Base-by-base conservation (phyloP, 2,113 vertebrate genomes). In the Chaetura pelagica region DNA sequence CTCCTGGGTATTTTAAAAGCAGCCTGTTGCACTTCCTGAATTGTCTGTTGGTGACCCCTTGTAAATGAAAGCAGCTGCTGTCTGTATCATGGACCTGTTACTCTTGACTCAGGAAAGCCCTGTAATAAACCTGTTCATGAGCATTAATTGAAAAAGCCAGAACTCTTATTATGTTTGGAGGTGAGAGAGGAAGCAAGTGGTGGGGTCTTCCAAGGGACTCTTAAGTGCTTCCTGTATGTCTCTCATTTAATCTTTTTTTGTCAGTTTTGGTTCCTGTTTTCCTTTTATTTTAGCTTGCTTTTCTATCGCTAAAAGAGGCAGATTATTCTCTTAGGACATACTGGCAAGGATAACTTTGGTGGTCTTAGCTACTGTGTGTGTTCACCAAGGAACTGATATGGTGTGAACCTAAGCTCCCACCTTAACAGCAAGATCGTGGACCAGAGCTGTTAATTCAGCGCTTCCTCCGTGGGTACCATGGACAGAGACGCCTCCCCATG, bases 1-100 rank as follows among this genome's bases (percentile, higher is more conserved):
- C 93, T 96, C 95, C 48, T 81, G 94, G 68, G 83, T 92, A 42
- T 90, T 93, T 95, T 96, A 97, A 95, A 89, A 88, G 82, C 68
- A 84, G 63, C 63, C 59, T 91, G 63, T 91, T 92, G 79, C 71
- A 84, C 26, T 95, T 95, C 82, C 78, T 29, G 67, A 86, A 42
- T 58, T 92, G 75, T 74, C 90, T 93, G 92, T 78, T 68, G 51
- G 29, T 81, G 88, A 92, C 92, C 93, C 42, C 61, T 75, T 90
- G 23, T 90, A 94, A 97, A 19, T 80, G 92, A 90, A 93, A 95
- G 63, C 73, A 93, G 73, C 57, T 71, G 42, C 85, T 69, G 16
- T 57, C 77, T 84, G 29, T 64, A 29, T 61, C 66, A 26, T 27
- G 26, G 58, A 95, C 54, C 42, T 68, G 22, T 58, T 90, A 55